These are phyloP conservation scores for Mustela lutreola DNA, from an alignment of 2,113 vertebrate genomes.

Conservation along the genomic window DNA sequence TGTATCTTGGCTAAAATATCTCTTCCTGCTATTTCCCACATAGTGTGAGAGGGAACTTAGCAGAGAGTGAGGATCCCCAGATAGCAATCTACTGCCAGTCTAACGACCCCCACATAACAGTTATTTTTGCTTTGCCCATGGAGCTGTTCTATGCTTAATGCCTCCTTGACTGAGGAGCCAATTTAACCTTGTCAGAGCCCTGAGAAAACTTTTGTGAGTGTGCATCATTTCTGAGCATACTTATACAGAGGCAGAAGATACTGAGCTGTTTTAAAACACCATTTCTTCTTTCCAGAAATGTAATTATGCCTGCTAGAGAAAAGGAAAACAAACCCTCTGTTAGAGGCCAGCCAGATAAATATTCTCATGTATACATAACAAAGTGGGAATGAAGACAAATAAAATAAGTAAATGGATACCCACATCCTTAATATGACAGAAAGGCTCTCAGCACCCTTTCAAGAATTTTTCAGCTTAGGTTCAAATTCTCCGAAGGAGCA, in stretches of 20 bases:
- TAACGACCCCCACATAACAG: slow-evolving; percentile 16
- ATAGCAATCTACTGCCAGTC: slow-evolving; percentile 34
- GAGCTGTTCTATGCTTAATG: not conserved
- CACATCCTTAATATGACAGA: not conserved
- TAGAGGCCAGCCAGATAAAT: not conserved
- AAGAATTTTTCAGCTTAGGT: not conserved
- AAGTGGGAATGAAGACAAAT: not conserved
- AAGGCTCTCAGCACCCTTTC: not conserved
- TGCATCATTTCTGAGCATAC: not conserved
- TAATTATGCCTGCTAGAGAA: not conserved
- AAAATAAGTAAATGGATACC: not conserved
- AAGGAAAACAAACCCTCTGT: not conserved
- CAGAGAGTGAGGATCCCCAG: not conserved
- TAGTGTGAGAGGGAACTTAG: not conserved
- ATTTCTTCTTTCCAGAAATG: slow-evolving; percentile 1
- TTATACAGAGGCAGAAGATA: not conserved
- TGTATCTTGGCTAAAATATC: slow-evolving; percentile 21
- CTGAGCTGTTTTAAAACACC: not conserved
- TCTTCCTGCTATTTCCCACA: slow-evolving; percentile 41
- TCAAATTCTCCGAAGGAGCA: not conserved
- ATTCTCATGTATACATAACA: not conserved
- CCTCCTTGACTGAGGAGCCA: slow-evolving; percentile 20
- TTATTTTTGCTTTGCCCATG: slow-evolving; percentile 44
- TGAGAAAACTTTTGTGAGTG: not conserved
- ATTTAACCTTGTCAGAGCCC: not conserved